These are phyloP conservation scores for Lamellibrachia satsuma DNA, from an alignment of 2,888 invertebrate species.

Conservation along the genomic window DNA sequence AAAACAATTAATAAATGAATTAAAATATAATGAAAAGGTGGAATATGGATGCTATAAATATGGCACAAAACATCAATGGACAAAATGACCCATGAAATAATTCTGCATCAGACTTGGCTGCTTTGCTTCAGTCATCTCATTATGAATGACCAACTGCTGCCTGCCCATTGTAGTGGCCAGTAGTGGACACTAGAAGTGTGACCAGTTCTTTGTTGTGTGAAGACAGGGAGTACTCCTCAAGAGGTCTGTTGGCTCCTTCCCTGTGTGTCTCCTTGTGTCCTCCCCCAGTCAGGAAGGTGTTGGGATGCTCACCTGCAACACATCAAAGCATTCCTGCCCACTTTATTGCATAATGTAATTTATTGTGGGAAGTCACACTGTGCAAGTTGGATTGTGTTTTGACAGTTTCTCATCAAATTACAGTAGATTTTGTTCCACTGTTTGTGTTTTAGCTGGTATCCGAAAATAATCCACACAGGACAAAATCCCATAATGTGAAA, in stretches of 20 bases:
- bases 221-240: background rate
- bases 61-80: too few species aligned
- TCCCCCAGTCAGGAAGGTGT: background rate
- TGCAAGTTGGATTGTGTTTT: background rate
- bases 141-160: slow-evolving; percentile 11
- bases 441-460: background rate
- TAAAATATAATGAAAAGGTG: too few species aligned
- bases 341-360: background rate
- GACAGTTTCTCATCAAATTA: background rate
- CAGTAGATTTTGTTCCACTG: background rate
- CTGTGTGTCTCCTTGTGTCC: background rate
- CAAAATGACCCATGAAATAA: too few species aligned
- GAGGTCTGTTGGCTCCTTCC: background rate
- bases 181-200: background rate
- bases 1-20: too few species aligned
- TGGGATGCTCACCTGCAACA: background rate
- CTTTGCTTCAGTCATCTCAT: background rate
- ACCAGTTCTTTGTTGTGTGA: background rate
- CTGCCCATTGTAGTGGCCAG: background rate
- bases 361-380: background rate
- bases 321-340: slow-evolving; percentile 5
- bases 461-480: too few species aligned
- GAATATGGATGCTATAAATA: too few species aligned
- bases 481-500: too few species aligned
- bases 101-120: background rate